Evolutionary conservation across 2,113 vertebrate species (phyloP), one percentile per base, ranked within the genome.

Genomic region (Clarias gariepinus): DNA sequence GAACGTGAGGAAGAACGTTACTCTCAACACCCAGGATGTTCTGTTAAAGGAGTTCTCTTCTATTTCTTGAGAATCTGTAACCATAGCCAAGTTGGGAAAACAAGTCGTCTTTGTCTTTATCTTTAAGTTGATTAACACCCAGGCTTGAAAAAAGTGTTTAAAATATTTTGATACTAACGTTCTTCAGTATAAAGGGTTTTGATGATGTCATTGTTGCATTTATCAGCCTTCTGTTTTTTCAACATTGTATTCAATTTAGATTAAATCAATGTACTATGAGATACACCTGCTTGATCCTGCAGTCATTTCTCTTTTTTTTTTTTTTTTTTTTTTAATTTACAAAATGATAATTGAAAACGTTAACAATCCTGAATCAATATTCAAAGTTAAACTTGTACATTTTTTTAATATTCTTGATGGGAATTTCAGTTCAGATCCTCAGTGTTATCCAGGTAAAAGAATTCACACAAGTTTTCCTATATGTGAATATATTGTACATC

Each of bases 11-110:
- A n/a, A n/a, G n/a, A n/a, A n/a, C n/a, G n/a, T n/a, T n/a, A n/a
- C n/a, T n/a, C n/a, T 98, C 92, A 98, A 97, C 94, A 99, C 98
- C 0, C 95, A 99, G 93, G 98, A 99, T 55, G 91, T 96, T 89
- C 95, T 99, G 88, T 95, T 99, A 86, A 99, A 98, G 95, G 98
- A 99, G 88, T 99, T 99, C 91, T 99, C 98, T 36, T 98, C 97
- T 0, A 99, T 99, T 94, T 98, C 98, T 77, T 99, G 96, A 99
- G 89, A 81, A 57, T n/a, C 68, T 18, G 21, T 13, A 55, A 28
- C 25, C 47, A 6, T 57, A 58, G 18, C 25, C 30, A 79, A 30
- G 7, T 15, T 16, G 25, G 12, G 18, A 47, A 47, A n/a, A 15
- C 53, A 57, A 30, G 28, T 33, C 77, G 58, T 33, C n/a, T 28